Evolutionary conservation across 2,888 invertebrate genomes (phyloP), one percentile per base, ranked within the genome.

Genomic region (Therioaphis trifolii): DNA sequence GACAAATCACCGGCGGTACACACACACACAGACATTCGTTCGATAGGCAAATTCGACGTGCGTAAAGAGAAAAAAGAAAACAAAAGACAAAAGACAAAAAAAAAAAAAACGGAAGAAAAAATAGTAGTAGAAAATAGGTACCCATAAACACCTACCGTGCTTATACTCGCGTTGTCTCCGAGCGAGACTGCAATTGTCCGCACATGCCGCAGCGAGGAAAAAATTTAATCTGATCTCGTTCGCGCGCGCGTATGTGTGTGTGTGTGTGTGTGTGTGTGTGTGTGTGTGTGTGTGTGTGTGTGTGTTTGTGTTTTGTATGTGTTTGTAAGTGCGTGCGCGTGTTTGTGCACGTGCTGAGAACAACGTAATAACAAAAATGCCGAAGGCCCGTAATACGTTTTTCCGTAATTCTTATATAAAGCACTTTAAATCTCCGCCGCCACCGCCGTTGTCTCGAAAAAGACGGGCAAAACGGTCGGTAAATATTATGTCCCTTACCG

Each of bases 341-440:
- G n/a, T n/a, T n/a, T n/a, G n/a, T n/a, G n/a, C n/a, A n/a, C 18
- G 55, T 15, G 11, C 5, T 7, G 24, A 69, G 52, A 72, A 52
- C 29, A 49, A 52, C 12, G n/a, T 11, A 46, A 69, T 46, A 46
- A 69, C 15, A 46, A 61, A 61, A 55, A 61, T 27, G 61, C 61
- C 27, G 61, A 27, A 55, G 55, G 55, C 5, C 55, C 52, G 27
- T 49, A 49, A 27, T 27, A 71, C 24, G 1, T 27, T 71, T 68
- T 71, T 71, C 29, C n/a, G 29, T 71, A 71, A 49, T 12, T 49
- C 49, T n/a, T 27, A 18, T 29, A 29, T 4, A n/a, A n/a, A n/a
- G n/a, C n/a, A n/a, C n/a, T n/a, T n/a, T n/a, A n/a, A n/a, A n/a
- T n/a, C n/a, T n/a, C n/a, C n/a, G n/a, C n/a, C n/a, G n/a, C n/a